Base-by-base conservation (phyloP, 2,797 vertebrate genomes). In the Premnoplex brunnescens region DNA sequence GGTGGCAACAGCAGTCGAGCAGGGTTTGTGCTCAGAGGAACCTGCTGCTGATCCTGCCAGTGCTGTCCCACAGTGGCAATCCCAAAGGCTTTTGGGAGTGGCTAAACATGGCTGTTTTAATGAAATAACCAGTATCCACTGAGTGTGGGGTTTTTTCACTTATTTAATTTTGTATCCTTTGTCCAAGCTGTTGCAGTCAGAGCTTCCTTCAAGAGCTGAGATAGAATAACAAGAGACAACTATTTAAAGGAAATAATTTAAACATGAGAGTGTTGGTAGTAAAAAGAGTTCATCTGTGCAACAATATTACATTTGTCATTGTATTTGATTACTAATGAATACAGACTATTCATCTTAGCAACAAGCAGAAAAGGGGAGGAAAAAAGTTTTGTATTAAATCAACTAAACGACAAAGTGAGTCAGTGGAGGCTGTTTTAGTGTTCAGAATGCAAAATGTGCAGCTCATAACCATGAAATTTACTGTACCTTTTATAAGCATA, bases 241-340 rank as follows among this genome's bases (percentile, higher is more conserved):
- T 94, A 95, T 96, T 97, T 97, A 97, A 96, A 97, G 88, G 73
- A 92, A 96, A 96, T 88, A 81, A 95, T 97, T 97, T 98, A 97
- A 96, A 97, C 81, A 91, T 71, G 93, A 97, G 26, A 18, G 73
- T 78, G 64, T 92, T 83, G n/a, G 8, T 91, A 96, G 96, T 96
- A 94, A 96, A 97, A 96, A 72, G 62, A 94, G 77, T 89, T 96
- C 28, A 89, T 81, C 92, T 96, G 93, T 96, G 67, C 76, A 88
- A 92, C 71, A 95, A 37, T 97, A 88, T 97, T 97, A 94, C 83
- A 81, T 97, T 97, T 95, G 85, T 94, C 95, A 67, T 88, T 95
- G 91, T 97, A 91, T 96, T 96, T 97, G 95, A 96, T 97, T 97
- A 89, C 95, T 97, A 97, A 97, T 96, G 96, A 97, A 97, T 91